Conservation (phyloP, 2,888 invertebrate genomes). For the Cremastinae sp. region DNA sequence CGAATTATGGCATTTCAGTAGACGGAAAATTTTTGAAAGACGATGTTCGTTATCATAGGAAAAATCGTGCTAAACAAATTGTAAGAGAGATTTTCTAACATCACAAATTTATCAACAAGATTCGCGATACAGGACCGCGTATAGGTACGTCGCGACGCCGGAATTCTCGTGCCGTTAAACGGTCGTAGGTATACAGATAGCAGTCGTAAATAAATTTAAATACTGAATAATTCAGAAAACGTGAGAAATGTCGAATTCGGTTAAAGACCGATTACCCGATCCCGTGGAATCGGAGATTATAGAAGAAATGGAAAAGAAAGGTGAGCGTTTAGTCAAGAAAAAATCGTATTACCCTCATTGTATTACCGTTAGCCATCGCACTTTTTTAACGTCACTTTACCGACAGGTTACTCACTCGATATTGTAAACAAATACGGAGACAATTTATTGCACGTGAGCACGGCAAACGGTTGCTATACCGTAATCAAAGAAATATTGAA, state of each 20-base stretch:
- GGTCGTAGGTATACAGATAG: background rate
- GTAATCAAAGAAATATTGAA: slow-evolving; percentile 43
- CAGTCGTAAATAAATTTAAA: background rate
- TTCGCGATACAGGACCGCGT: background rate
- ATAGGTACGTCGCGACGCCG: background rate
- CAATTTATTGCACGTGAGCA: slow-evolving; percentile 73
- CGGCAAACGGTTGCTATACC: slow-evolving; percentile 71
- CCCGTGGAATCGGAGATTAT: slow-evolving; percentile 51
- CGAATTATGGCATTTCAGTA: background rate
- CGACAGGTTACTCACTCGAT: slow-evolving; percentile 72
- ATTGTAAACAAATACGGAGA: slow-evolving; percentile 74
- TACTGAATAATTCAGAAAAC: background rate
- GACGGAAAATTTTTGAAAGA: background rate
- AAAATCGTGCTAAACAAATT: background rate
- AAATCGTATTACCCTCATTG: background rate
- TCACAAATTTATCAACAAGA: slow-evolving; percentile 5
- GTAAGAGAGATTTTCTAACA: background rate
- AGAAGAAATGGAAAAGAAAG: slow-evolving; percentile 51
- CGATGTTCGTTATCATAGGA: background rate
- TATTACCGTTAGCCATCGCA: background rate
- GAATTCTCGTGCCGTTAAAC: slow-evolving; percentile 14
- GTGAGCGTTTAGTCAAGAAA: slow-evolving; percentile 36
- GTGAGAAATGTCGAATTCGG: slow-evolving; percentile 48
- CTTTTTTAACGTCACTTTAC: slow-evolving; percentile 15
- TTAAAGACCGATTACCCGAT: slow-evolving; percentile 10